phyloP scores from a whole-genome alignment of 2,797 vertebrate genomes.

The Manis pentadactyla region DNA sequence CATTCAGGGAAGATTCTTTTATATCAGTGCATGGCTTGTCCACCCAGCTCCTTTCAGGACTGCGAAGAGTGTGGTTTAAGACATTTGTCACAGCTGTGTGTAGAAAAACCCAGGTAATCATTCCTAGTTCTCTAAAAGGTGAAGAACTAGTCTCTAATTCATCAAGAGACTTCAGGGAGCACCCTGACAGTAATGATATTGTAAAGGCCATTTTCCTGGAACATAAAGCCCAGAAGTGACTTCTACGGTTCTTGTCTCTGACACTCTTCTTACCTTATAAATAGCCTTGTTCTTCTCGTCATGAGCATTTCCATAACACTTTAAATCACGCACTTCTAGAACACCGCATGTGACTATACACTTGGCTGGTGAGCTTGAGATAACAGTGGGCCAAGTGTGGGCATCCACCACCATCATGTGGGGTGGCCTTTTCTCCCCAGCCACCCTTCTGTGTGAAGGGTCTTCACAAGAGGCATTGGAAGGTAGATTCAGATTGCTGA shows the following conservation, averaged over 20 bases:
- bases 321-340: neutral
- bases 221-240: neutral
- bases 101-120: neutral
- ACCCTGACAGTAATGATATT: neutral
- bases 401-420: neutral
- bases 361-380: neutral
- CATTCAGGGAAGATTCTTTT: neutral
- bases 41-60: too few relatives aligned
- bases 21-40: neutral
- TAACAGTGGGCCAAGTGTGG: neutral
- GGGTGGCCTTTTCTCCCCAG: neutral
- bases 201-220: constrained; percentile 15
- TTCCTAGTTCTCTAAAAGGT: neutral
- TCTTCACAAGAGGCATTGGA: neutral
- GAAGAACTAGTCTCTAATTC: neutral
- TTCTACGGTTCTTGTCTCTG: neutral
- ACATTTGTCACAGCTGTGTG: neutral
- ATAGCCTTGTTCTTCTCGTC: neutral
- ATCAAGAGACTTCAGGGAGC: neutral
- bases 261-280: neutral
- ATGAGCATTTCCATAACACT: neutral
- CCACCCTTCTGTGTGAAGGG: neutral
- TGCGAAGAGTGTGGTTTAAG: neutral
- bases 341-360: neutral
- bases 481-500: neutral